phyloP scores from a whole-genome alignment of 2,113 vertebrate species.

The Zosterops hypoxanthus region DNA sequence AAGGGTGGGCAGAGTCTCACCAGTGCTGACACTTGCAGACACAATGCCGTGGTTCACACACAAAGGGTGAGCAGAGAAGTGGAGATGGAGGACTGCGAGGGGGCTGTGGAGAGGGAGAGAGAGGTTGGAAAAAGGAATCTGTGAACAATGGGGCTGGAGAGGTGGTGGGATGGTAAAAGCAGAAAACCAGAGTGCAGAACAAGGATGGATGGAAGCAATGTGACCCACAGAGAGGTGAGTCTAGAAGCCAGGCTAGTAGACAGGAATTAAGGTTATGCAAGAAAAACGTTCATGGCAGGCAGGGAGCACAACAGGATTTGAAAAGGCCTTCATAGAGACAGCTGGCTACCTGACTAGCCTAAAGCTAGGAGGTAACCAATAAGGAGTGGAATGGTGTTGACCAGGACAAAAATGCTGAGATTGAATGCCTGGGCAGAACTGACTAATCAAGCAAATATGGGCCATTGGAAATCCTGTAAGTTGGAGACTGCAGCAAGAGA shows the following conservation, averaged over 20 bases:
- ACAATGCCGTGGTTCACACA: not conserved
- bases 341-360: not conserved
- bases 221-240: not conserved
- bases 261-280: not conserved
- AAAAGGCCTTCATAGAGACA: not conserved
- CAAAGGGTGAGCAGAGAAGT: not conserved
- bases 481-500: not conserved
- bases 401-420: not conserved
- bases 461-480: not conserved
- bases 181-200: not conserved
- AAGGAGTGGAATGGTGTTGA: not conserved
- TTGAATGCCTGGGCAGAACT: not conserved
- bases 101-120: accelerated
- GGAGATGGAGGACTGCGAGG: too few species aligned
- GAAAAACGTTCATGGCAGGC: not conserved
- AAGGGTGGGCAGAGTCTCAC: accelerated
- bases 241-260: not conserved
- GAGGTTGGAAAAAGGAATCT: not conserved
- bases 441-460: not conserved
- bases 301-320: not conserved
- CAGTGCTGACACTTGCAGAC: not conserved
- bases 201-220: not conserved
- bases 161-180: not conserved
- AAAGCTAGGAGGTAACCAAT: not conserved
- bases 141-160: not conserved